Evolutionary conservation across 2,797 vertebrate genomes (phyloP).

Genomic region (Crypturellus tataupa): DNA sequence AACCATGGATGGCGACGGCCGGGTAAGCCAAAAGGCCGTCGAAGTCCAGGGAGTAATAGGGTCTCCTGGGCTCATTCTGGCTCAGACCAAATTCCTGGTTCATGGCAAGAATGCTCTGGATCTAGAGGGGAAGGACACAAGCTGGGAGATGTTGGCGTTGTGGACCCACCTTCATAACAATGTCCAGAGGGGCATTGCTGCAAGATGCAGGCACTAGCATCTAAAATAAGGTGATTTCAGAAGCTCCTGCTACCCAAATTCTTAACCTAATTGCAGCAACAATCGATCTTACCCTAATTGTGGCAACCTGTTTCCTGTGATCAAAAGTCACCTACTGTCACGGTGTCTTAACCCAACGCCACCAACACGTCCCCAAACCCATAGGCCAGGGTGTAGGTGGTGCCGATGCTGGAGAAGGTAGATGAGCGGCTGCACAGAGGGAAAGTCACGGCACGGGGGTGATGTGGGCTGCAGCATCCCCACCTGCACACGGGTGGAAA

Average conservation of each 20-base stretch:
- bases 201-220: background rate
- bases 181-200: background rate
- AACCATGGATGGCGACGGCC: conserved; percentile 33
- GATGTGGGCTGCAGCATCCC: background rate
- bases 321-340: conserved; percentile 75
- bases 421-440: conserved; percentile 76
- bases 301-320: accelerated
- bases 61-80: too few species aligned
- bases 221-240: background rate
- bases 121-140: too few species aligned
- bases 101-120: too few species aligned
- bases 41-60: conserved; percentile 77
- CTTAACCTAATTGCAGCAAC: accelerated
- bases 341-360: conserved; percentile 80
- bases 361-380: conserved; percentile 73
- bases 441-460: background rate
- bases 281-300: accelerated
- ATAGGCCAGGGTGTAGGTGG: conserved; percentile 77
- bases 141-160: too few species aligned
- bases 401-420: conserved; percentile 62
- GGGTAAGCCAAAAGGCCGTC: conserved; percentile 85
- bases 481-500: accelerated
- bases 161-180: background rate
- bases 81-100: too few species aligned
- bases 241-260: background rate